Evolutionary conservation across 1,140 invertebrate species (phyloP), one percentile per base, ranked within the genome.

Genomic region (Cydia fagiglandana): DNA sequence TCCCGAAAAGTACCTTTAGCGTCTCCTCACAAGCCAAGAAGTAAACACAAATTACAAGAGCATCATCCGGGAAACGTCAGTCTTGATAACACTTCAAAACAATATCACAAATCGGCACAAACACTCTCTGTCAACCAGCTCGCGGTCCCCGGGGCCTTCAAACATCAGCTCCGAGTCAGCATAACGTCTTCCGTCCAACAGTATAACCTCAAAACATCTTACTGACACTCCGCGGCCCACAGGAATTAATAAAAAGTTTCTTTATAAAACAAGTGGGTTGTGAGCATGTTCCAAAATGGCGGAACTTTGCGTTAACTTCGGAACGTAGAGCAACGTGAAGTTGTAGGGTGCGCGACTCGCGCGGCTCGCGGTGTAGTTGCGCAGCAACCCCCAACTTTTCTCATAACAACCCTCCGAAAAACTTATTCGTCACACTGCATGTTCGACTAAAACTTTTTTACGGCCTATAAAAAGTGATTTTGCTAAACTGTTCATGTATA

Each of bases 181-280:
- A 83, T 80, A 88, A 81, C 86, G 85, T 88, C 86, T 88, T 86
- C 88, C 87, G 84, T 84, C 85, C 89, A 78, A 78, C 80, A 86
- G 80, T 80, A 90, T 93, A 91, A 93, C 93, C 93, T 92, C 90
- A 91, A 93, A 93, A 91, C 93, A 92, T 92, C 90, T 93, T 88
- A 90, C 91, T 91, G 91, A 91, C 88, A 90, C 91, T 91, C 91
- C 91, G 91, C 90, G 92, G 92, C 91, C 92, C 88, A 91, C 92
- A 92, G 91, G 92, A 93, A 93, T 93, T 93, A 93, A 93, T 93
- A 93, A 93, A 93, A 93, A 93, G 93, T 93, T 93, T 93, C 93
- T 93, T 93, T 93, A 93, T 92, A 93, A 93, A 93, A 93, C 93
- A 93, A 93, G 93, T 93, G 91, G 93, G 91, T 93, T 92, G 93